phyloP scores from a whole-genome alignment of 1,140 invertebrate genomes.

The Pogonomyrmex barbatus region DNA sequence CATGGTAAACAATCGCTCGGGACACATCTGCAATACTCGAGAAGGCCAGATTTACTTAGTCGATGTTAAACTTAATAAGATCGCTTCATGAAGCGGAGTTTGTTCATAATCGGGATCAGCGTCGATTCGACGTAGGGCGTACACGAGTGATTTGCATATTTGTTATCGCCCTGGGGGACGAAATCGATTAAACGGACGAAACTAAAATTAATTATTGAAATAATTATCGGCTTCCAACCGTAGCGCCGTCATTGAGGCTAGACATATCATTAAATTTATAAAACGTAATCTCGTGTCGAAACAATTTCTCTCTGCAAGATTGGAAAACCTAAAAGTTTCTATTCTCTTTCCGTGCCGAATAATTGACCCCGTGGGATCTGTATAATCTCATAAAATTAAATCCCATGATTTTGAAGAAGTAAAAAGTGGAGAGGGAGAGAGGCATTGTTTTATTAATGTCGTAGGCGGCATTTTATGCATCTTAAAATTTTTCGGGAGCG shows the following conservation, averaged over 20 bases:
- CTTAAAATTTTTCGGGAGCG: conserved; percentile 1
- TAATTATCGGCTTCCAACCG: conserved; percentile 43
- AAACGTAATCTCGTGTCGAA: not conserved
- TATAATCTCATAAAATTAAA: not conserved
- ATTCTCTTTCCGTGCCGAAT: not conserved
- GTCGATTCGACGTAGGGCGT: conserved; percentile 53
- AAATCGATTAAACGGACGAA: conserved; percentile 54
- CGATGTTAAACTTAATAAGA: conserved; percentile 60
- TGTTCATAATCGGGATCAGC: conserved; percentile 64
- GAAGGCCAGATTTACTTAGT: conserved; percentile 53
- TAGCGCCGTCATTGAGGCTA: conserved; percentile 4
- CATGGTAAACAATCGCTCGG: not conserved
- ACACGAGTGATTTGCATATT: conserved; percentile 68
- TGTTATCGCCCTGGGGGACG: conserved; percentile 53
- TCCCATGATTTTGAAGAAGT: not conserved
- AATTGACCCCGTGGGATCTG: not conserved
- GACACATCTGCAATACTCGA: conserved; percentile 34
- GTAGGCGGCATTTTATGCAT: not conserved
- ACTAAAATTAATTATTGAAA: conserved; percentile 63
- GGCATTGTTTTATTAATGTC: not conserved
- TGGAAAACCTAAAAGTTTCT: too few relatives aligned
- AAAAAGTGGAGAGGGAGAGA: not conserved
- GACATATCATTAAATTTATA: conserved; percentile 34
- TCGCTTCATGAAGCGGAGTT: conserved; percentile 41
- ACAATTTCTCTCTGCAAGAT: not conserved